Percentiles rank a stretch among this genome's conserved stretches.
phyloP scores from a whole-genome alignment of 2,797 vertebrate species.

The Masticophis lateralis region DNA sequence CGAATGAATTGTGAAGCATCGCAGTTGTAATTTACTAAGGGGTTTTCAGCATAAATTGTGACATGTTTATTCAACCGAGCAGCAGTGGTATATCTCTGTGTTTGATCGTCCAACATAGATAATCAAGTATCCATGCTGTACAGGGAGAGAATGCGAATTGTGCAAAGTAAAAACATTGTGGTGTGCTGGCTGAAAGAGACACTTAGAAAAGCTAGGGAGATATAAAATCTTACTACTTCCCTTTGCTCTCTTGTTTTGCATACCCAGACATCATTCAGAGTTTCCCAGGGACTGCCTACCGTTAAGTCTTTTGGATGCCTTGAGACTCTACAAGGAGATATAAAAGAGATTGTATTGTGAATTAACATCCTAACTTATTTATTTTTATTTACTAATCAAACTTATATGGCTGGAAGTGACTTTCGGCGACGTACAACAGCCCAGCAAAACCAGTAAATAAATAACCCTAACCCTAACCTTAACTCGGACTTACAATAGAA shows the following conservation, averaged over 20 bases:
- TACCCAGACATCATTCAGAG: background rate
- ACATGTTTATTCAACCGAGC: background rate
- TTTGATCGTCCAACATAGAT: background rate
- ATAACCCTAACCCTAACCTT: too few relatives aligned
- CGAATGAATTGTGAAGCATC: background rate
- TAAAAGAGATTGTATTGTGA: background rate
- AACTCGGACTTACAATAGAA: too few relatives aligned
- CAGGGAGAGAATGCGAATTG: background rate
- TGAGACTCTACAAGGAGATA: background rate
- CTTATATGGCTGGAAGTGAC: background rate
- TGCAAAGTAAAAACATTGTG: accelerated
- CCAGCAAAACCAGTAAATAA: too few relatives aligned
- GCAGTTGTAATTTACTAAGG: background rate
- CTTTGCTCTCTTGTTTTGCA: background rate
- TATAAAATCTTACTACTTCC: background rate
- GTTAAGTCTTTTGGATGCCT: background rate
- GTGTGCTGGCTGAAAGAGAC: background rate
- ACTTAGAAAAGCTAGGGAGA: background rate
- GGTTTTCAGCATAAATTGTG: background rate
- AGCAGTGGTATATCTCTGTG: background rate
- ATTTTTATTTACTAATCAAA: background rate
- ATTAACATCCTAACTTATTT: background rate
- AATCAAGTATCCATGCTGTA: background rate
- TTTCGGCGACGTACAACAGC: too few relatives aligned
- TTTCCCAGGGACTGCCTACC: background rate